Evolutionary conservation across 2,113 vertebrate species (phyloP).

Genomic region (Myrmophylax atrothorax): DNA sequence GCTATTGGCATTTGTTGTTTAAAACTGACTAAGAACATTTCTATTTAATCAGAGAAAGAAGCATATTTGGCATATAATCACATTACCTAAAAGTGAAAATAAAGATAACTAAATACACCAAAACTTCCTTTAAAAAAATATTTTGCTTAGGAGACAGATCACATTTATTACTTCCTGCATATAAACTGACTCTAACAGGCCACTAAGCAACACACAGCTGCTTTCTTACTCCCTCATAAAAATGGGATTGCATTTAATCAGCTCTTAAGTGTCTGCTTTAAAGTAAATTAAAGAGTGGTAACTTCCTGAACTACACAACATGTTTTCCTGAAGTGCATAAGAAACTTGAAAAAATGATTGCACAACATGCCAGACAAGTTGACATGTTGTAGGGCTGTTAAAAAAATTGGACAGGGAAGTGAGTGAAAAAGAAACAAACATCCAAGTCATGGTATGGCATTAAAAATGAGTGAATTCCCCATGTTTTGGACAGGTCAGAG

Average conservation of each 20-base stretch:
- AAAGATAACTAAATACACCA: not conserved
- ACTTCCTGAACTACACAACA: not conserved
- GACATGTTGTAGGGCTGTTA: not conserved
- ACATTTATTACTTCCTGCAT: not conserved
- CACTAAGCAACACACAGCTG: not conserved
- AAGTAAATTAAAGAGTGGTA: not conserved
- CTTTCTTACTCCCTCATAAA: not conserved
- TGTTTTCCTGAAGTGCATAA: not conserved
- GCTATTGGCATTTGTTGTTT: not conserved
- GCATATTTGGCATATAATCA: not conserved
- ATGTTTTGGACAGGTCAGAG: not conserved
- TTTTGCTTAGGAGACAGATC: not conserved
- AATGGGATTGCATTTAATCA: not conserved
- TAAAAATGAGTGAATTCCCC: not conserved
- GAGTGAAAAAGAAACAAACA: not conserved
- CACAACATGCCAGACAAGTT: not conserved
- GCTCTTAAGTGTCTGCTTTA: not conserved
- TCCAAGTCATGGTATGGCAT: not conserved
- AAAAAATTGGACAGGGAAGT: not conserved
- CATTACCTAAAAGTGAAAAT: not conserved
- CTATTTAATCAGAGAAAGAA: not conserved
- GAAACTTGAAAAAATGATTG: not conserved
- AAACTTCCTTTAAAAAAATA: not conserved
- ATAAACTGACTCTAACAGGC: not conserved
- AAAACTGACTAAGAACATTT: not conserved